Base-by-base conservation (phyloP, 1,140 invertebrate species). In the Neoseiulus cucumeris region DNA sequence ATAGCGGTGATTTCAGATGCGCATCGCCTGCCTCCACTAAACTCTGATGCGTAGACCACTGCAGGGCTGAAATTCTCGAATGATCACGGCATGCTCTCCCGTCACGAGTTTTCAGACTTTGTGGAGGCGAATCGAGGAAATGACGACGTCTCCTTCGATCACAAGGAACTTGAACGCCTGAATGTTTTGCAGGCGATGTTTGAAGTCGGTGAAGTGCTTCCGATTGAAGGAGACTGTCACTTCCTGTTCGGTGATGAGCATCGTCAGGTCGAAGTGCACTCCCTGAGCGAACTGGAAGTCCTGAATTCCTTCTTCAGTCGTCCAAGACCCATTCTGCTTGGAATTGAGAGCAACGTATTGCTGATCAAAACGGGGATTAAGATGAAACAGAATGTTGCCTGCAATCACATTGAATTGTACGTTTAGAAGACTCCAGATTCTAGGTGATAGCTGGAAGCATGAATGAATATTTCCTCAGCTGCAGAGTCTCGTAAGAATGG, bases 171-270 rank as follows among this genome's bases (percentile, higher is more conserved):
- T 59, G 22, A 59, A 59, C 2, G 51, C 51, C 22, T 59, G 51
- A 2, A 59, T 59, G 33, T 59, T 17, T 59, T 59, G 25, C 14
- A 59, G 22, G 22, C 51, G 51, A 25, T 59, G 51, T 33, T 59
- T 59, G 51, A 59, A 59, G 33, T 59, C 51, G 25, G 51, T 59
- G 9, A 59, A 59, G 51, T 59, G 51, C 22, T 59, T 59, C 25
- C 51, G 51, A 59, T 59, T 59, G 51, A 59, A 59, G 51, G 51
- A 59, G 14, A 59, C 51, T 12, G 51, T 59, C 14, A 59, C 51
- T 25, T 59, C 51, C 51, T 59, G 51, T 33, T 59, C 51, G 51
- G 51, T 20, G 51, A 59, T 59, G 51, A 59, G 51, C 51, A 59
- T 59, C 51, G 51, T 59, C 22, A 59, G 22, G 9, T 59, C 51